A percentile compares a stretch with the other conserved stretches of the same genome.
Evolutionary conservation across 2,797 vertebrate genomes (phyloP).

Genomic region (Perodicticus potto): DNA sequence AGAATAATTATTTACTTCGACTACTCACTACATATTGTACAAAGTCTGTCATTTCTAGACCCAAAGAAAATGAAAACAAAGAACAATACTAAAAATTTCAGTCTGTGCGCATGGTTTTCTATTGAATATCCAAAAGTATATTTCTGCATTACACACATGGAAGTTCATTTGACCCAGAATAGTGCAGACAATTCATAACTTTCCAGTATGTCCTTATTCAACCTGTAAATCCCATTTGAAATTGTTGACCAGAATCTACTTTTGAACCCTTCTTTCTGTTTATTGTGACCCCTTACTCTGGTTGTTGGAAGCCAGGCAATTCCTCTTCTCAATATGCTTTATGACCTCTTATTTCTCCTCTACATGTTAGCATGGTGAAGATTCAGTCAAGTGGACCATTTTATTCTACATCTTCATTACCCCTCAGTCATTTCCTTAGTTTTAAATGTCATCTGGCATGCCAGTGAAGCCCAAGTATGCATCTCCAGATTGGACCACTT

Average conservation of each 20-base stretch:
- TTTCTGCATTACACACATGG: background rate
- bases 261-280: background rate
- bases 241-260: background rate
- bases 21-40: background rate
- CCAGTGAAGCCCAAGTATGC: background rate
- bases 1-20: background rate
- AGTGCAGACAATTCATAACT: background rate
- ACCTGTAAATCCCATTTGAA: background rate
- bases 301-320: background rate
- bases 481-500: background rate
- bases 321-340: background rate
- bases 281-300: background rate
- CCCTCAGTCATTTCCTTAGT: background rate
- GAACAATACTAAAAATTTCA: background rate
- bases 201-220: background rate
- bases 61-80: background rate
- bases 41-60: background rate
- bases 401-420: background rate
- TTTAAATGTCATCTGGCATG: background rate
- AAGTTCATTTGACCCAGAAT: background rate
- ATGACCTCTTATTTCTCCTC: background rate
- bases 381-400: background rate
- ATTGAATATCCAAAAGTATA: background rate
- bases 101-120: background rate
- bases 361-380: background rate